phyloP scores from a whole-genome alignment of 2,888 invertebrate species.

The Campopleginae sp. region DNA sequence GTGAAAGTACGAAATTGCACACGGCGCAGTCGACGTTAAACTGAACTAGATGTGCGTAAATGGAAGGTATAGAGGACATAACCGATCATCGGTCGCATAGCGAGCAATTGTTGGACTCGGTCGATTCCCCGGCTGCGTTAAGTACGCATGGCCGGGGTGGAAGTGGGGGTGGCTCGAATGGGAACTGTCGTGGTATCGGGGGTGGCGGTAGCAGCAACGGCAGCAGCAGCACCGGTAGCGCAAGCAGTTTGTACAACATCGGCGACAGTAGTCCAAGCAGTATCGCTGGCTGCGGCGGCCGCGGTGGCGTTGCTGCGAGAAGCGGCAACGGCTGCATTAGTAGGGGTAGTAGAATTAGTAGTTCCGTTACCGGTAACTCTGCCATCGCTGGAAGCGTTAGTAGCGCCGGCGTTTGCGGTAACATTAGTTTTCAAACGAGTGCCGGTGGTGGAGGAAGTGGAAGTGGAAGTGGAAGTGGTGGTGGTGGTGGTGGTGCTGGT shows the following conservation, averaged over 20 bases:
- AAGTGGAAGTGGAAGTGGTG: slow-evolving; percentile 27
- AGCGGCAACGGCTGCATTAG: slow-evolving; percentile 86
- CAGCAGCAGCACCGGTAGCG: slow-evolving; percentile 79
- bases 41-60: slow-evolving; percentile 83
- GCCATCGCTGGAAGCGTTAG: slow-evolving; percentile 79
- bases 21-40: slow-evolving; percentile 54
- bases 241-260: slow-evolving; percentile 84
- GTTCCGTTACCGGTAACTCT: slow-evolving; percentile 75
- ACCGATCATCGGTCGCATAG: slow-evolving; percentile 84
- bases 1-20: slow-evolving; percentile 34
- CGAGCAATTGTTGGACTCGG: slow-evolving; percentile 84
- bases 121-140: slow-evolving; percentile 84
- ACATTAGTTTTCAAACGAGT: slow-evolving; percentile 63
- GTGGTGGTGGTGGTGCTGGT: slow-evolving; percentile 38
- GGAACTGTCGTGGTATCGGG: slow-evolving; percentile 75
- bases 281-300: slow-evolving; percentile 74
- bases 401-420: slow-evolving; percentile 79
- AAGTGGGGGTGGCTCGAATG: slow-evolving; percentile 81
- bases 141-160: slow-evolving; percentile 82
- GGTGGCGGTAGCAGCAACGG: slow-evolving; percentile 72
- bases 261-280: slow-evolving; percentile 84
- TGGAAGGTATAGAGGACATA: slow-evolving; percentile 84
- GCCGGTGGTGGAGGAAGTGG: slow-evolving; percentile 44
- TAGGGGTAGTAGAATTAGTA: slow-evolving; percentile 77
- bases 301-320: slow-evolving; percentile 81